A percentile compares a stretch with the other conserved stretches of the same genome.
Evolutionary conservation across 2,797 vertebrate genomes (phyloP).

Genomic region (Tiaroga cobitis): DNA sequence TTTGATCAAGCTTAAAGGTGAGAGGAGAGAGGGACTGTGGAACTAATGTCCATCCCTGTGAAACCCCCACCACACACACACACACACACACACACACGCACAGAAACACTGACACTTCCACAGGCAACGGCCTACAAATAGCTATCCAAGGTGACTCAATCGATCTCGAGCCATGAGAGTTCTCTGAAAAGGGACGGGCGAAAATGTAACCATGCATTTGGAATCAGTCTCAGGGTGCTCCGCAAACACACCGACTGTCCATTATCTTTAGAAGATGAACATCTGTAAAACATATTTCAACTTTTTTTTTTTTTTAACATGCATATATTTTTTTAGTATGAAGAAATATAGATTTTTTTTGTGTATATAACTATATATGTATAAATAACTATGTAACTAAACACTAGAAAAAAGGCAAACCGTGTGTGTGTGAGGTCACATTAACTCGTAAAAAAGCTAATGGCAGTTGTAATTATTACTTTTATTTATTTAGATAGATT

Average conservation of each 20-base stretch:
- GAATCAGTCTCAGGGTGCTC: conserved; percentile 52
- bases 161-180: conserved; percentile 75
- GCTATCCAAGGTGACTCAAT: conserved; percentile 85
- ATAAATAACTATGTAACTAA: no score
- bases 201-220: conserved; percentile 66
- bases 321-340: no score
- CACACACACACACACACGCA: conserved; percentile 32
- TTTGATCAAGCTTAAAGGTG: conserved; percentile 85
- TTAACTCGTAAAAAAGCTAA: background rate
- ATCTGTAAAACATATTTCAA: background rate
- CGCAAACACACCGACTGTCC: background rate
- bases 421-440: background rate
- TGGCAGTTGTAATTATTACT: background rate
- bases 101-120: conserved; percentile 54
- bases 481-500: background rate
- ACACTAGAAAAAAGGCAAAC: no score
- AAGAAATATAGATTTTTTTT: no score
- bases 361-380: no score
- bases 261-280: background rate
- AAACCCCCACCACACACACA: conserved; percentile 55
- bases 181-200: conserved; percentile 52
- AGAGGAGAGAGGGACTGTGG: conserved; percentile 79
- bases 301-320: background rate
- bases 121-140: conserved; percentile 78
- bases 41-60: conserved; percentile 79